These are phyloP conservation scores for Archips xylosteana DNA, from an alignment of 2,888 invertebrate species.

Conservation along the genomic window DNA sequence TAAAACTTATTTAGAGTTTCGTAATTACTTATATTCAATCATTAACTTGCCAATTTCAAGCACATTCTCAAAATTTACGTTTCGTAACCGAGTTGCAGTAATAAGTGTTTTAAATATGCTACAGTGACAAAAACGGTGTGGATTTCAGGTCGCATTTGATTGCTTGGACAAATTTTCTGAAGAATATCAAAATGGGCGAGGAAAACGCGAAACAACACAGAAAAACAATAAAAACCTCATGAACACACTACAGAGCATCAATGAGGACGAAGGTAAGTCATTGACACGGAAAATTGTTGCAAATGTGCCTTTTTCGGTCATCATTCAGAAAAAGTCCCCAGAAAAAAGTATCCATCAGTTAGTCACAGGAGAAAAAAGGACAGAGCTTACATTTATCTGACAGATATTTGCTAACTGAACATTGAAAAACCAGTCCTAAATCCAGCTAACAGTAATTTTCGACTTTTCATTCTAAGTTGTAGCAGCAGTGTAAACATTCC, in stretches of 20 bases:
- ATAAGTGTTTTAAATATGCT: neutral
- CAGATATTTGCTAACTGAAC: no score
- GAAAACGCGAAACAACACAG: constrained; percentile 60
- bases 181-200: constrained; percentile 64
- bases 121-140: constrained; percentile 21
- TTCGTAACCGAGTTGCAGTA: neutral
- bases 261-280: constrained; percentile 72
- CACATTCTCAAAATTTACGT: neutral
- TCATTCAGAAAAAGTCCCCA: no score
- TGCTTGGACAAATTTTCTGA: constrained; percentile 71
- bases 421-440: no score
- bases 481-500: no score
- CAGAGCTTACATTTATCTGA: no score
- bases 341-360: no score
- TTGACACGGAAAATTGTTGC: neutral
- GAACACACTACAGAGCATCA: constrained; percentile 72
- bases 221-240: constrained; percentile 67
- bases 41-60: neutral
- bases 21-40: neutral
- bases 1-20: neutral
- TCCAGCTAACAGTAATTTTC: no score
- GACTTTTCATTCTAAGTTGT: no score
- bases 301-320: no score
- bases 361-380: no score
- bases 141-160: constrained; percentile 67